Percentiles rank a stretch among this genome's conserved stretches.
Conservation (phyloP, 2,888 invertebrate species). For the Drosophila birchii region DNA sequence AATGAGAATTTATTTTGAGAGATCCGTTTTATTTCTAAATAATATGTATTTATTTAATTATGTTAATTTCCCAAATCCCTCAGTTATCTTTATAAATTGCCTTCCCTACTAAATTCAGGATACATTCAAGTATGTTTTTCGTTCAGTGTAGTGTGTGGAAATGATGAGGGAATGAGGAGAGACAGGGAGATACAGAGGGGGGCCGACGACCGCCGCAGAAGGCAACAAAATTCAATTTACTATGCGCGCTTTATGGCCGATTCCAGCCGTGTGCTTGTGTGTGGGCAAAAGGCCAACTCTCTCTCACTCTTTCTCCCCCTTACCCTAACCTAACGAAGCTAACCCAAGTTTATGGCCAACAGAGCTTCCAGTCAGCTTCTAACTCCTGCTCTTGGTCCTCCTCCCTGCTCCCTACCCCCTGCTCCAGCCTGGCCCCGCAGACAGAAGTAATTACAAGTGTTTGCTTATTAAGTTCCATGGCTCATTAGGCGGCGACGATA, state of each 20-base stretch:
- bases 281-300: not conserved
- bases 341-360: conserved; percentile 14
- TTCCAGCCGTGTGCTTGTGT: conserved; percentile 46
- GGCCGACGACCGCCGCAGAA: conserved; percentile 64
- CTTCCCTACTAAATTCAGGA: too few species aligned
- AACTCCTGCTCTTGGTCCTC: conserved; percentile 39
- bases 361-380: conserved; percentile 43
- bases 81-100: too few species aligned
- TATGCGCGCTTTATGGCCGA: conserved; percentile 77
- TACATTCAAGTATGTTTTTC: not conserved
- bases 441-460: conserved; percentile 76
- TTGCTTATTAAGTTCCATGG: conserved; percentile 79
- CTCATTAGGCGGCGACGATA: conserved; percentile 78
- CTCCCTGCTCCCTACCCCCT: not conserved
- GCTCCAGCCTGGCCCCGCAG: conserved; percentile 15
- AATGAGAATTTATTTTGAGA: not conserved
- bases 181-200: not conserved
- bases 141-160: conserved; percentile 10
- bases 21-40: too few species aligned
- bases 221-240: conserved; percentile 78
- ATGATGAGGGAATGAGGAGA: not conserved
- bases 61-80: too few species aligned
- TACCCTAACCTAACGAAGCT: not conserved
- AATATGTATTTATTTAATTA: too few species aligned
- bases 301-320: not conserved